Evolutionary conservation across 2,888 invertebrate genomes (phyloP).

Genomic region (Myopa tessellatipennis): DNA sequence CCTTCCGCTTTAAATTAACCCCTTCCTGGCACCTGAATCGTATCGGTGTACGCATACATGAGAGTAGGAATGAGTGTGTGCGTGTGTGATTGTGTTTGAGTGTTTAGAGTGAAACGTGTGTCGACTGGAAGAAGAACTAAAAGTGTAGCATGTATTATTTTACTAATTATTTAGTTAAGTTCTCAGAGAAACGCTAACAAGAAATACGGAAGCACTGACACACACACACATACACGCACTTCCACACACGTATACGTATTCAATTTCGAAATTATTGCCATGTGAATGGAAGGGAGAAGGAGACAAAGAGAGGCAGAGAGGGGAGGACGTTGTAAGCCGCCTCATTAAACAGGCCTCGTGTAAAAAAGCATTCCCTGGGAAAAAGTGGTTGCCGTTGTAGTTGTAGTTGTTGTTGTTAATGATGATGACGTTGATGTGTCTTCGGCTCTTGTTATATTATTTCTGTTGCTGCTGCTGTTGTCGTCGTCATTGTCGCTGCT

Average conservation of each 20-base stretch:
- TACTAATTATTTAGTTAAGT: constrained; percentile 30
- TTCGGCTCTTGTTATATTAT: not conserved
- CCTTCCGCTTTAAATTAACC: not conserved
- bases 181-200: not conserved
- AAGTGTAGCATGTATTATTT: constrained; percentile 27
- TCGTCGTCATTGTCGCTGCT: not conserved
- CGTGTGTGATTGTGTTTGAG: not conserved
- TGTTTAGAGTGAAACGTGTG: no score
- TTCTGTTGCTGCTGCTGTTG: not conserved
- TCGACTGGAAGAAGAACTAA: constrained; percentile 3
- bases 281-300: not conserved
- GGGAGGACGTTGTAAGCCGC: not conserved
- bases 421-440: not conserved
- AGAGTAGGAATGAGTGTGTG: not conserved
- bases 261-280: constrained; percentile 16
- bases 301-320: no score
- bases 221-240: not conserved
- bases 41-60: not conserved
- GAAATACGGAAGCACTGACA: not conserved
- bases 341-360: not conserved
- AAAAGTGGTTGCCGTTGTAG: not conserved
- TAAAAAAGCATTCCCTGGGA: not conserved
- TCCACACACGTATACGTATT: not conserved
- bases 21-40: not conserved
- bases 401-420: not conserved